phyloP scores from a whole-genome alignment of 1,140 invertebrate genomes.

The Eubasilissa regina region DNA sequence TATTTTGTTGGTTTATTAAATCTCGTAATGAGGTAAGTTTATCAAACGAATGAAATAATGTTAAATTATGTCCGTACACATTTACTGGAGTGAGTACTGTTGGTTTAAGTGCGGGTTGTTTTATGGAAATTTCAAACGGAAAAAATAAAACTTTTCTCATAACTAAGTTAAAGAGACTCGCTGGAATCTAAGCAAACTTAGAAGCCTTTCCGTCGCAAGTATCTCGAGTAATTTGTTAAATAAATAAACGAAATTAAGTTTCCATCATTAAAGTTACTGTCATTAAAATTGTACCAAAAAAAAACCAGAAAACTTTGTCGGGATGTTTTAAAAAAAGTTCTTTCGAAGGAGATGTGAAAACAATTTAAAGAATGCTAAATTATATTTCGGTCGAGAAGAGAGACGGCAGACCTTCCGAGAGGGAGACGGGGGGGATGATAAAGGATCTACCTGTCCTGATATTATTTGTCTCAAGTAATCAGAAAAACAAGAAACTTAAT shows the following conservation, averaged over 20 bases:
- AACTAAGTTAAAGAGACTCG: slow-evolving; percentile 35
- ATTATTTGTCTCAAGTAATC: slow-evolving; percentile 11
- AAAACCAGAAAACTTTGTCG: slow-evolving; percentile 12
- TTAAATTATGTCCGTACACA: neutral
- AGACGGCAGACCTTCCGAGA: neutral
- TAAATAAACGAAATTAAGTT: slow-evolving; percentile 44
- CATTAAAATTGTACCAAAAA: slow-evolving; percentile 35
- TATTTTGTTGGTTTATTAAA: too few relatives aligned
- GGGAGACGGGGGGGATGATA: neutral
- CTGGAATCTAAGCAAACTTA: slow-evolving; percentile 2
- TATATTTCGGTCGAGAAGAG: slow-evolving; percentile 12
- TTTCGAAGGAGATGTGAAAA: slow-evolving; percentile 24
- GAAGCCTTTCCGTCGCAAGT: neutral
- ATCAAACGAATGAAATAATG: neutral
- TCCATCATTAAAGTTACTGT: slow-evolving; percentile 39
- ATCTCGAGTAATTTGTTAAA: slow-evolving; percentile 33
- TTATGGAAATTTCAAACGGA: slow-evolving; percentile 14
- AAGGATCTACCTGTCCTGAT: slow-evolving; percentile 15
- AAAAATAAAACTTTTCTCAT: slow-evolving; percentile 12
- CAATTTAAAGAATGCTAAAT: slow-evolving; percentile 29
- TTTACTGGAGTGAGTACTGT: neutral
- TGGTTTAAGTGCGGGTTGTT: slow-evolving; percentile 20
- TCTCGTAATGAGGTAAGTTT: too few relatives aligned
- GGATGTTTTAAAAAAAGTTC: slow-evolving; percentile 17
- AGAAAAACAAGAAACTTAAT: slow-evolving; percentile 45